Conservation (phyloP, 2,888 invertebrate genomes). For the Agrotis puta region DNA sequence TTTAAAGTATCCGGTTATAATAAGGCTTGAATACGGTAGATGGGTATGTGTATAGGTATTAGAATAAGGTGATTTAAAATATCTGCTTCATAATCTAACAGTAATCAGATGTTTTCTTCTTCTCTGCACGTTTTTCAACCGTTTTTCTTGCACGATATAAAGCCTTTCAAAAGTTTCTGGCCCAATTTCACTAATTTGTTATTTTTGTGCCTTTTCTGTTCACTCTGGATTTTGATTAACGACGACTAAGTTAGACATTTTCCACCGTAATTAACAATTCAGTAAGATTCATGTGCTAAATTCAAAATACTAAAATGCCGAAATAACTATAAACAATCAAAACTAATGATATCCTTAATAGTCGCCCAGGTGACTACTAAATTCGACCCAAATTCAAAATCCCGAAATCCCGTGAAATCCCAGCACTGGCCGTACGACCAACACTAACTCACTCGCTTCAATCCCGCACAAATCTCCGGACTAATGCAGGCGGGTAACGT, state of each 20-base stretch:
- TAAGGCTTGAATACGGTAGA: not conserved
- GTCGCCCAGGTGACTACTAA: conserved; percentile 57
- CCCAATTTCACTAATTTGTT: not conserved
- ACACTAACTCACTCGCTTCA: conserved; percentile 63
- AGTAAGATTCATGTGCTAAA: not conserved
- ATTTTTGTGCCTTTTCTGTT: too few species aligned
- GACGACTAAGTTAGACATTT: not conserved
- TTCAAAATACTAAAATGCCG: not conserved
- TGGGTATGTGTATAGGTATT: not conserved
- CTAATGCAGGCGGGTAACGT: conserved; percentile 65
- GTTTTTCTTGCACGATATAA: not conserved
- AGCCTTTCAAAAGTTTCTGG: not conserved
- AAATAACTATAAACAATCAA: conserved; percentile 36
- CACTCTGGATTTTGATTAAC: too few species aligned
- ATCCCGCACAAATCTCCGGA: conserved; percentile 67
- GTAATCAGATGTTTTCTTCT: too few species aligned
- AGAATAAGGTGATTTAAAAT: not conserved
- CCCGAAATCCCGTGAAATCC: conserved; percentile 60
- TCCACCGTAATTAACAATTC: not conserved
- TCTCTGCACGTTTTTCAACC: not conserved
- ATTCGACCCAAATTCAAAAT: conserved; percentile 59
- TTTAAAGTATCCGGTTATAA: not conserved
- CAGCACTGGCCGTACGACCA: conserved; percentile 54
- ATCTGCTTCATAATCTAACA: too few species aligned
- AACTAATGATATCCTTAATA: conserved; percentile 49